These are phyloP conservation scores for Gymnoscopelus braueri DNA, from an alignment of 2,797 vertebrate species.

Conservation along the genomic window DNA sequence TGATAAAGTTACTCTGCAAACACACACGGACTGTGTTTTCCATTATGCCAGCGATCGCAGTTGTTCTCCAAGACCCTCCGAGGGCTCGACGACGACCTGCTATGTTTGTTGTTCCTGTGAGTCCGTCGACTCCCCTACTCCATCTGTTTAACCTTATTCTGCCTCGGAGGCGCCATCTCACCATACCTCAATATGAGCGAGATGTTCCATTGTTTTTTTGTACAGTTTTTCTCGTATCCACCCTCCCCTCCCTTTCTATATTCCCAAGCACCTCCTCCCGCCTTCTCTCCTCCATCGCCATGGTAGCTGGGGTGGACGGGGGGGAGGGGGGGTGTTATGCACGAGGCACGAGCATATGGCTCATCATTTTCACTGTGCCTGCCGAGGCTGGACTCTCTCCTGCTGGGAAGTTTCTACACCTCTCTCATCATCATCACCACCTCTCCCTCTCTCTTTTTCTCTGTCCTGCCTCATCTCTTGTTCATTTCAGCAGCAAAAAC, in stretches of 20 bases:
- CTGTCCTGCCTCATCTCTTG: conserved; percentile 9
- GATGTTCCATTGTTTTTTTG: too few species aligned
- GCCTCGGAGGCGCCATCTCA: too few species aligned
- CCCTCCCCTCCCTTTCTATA: conserved; percentile 51
- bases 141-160: too few species aligned
- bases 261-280: conserved; percentile 27
- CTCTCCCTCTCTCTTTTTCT: not conserved
- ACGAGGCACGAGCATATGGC: conserved; percentile 78
- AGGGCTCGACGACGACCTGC: too few species aligned
- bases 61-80: too few species aligned
- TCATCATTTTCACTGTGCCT: conserved; percentile 81
- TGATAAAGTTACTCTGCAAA: too few species aligned
- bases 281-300: conserved; percentile 73
- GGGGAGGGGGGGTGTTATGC: too few species aligned
- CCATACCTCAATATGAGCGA: too few species aligned
- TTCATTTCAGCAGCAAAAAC: conserved; percentile 64
- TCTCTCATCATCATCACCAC: conserved; percentile 41
- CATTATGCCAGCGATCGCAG: too few species aligned
- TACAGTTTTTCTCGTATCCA: conserved; percentile 38
- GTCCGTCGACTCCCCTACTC: too few species aligned
- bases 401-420: conserved; percentile 71
- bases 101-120: too few species aligned
- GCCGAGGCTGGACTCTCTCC: conserved; percentile 74
- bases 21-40: too few species aligned
- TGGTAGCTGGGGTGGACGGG: conserved; percentile 72